A percentile compares a stretch with the other conserved stretches of the same genome.
phyloP scores from a whole-genome alignment of 2,888 invertebrate species.

The Oithona nana region DNA sequence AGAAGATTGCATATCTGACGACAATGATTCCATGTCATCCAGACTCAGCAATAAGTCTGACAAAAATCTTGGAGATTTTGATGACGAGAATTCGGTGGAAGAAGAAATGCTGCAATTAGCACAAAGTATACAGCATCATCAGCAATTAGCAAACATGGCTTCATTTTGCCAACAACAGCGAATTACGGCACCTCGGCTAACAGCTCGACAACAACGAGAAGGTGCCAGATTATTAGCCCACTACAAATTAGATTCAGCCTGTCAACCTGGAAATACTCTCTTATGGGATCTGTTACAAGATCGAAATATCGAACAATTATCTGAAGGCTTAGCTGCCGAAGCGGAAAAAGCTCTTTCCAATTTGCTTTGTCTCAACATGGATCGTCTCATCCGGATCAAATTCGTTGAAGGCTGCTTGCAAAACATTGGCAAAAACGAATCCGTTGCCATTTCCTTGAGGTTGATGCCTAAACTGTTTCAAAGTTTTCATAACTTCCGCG shows the following conservation, averaged over 20 bases:
- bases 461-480: constrained; percentile 72
- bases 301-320: constrained; percentile 63
- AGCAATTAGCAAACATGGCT: constrained; percentile 27
- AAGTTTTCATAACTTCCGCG: constrained; percentile 72
- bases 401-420: constrained; percentile 86
- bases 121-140: constrained; percentile 24
- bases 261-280: constrained; percentile 73
- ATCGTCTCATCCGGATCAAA: constrained; percentile 70
- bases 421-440: constrained; percentile 67
- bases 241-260: constrained; percentile 44
- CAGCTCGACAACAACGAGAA: constrained; percentile 7
- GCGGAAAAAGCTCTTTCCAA: constrained; percentile 81
- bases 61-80: constrained; percentile 83
- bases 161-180: constrained; percentile 24
- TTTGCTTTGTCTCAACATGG: constrained; percentile 70
- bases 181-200: constrained; percentile 1
- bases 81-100: constrained; percentile 71
- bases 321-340: constrained; percentile 76
- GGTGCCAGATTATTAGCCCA: constrained; percentile 19
- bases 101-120: constrained; percentile 38
- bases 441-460: constrained; percentile 71
- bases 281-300: constrained; percentile 87
- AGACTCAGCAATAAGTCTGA: constrained; percentile 79
- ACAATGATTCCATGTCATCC: constrained; percentile 70
- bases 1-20: constrained; percentile 39